Evolutionary conservation across 2,113 vertebrate species (phyloP).

Genomic region (Siphamia tubifer): DNA sequence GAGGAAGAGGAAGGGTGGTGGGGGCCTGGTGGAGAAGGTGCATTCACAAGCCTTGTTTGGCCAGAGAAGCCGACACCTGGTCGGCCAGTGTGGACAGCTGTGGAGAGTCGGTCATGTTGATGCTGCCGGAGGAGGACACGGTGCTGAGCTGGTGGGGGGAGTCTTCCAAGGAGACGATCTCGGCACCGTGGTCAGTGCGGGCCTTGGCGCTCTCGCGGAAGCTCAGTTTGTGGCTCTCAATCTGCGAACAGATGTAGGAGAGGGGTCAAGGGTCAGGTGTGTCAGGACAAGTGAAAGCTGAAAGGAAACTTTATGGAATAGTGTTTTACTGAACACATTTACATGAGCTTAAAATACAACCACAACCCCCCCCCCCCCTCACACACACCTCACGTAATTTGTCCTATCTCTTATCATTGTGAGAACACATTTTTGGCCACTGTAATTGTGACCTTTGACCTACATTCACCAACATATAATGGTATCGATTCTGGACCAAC

Average conservation of each 20-base stretch:
- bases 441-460: no score
- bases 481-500: no score
- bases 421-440: no score
- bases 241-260: constrained; percentile 67
- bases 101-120: constrained; percentile 94
- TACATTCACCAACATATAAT: no score
- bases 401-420: no score
- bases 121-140: constrained; percentile 95
- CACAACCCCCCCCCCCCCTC: no score
- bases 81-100: constrained; percentile 97
- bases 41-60: constrained; percentile 98
- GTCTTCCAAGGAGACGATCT: constrained; percentile 92
- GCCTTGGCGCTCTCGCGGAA: constrained; percentile 97
- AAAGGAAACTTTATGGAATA: not conserved
- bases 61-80: constrained; percentile 95
- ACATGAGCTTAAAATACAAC: no score
- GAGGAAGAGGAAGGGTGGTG: not conserved
- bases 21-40: not conserved
- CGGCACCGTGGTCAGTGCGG: constrained; percentile 97
- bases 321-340: no score
- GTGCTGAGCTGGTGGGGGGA: constrained; percentile 95
- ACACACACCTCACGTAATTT: no score
- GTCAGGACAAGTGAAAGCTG: not conserved
- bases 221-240: constrained; percentile 94
- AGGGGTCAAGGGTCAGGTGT: not conserved